These are phyloP conservation scores for Muschampia staudingeri DNA, from an alignment of 2,888 invertebrate genomes.

Conservation along the genomic window DNA sequence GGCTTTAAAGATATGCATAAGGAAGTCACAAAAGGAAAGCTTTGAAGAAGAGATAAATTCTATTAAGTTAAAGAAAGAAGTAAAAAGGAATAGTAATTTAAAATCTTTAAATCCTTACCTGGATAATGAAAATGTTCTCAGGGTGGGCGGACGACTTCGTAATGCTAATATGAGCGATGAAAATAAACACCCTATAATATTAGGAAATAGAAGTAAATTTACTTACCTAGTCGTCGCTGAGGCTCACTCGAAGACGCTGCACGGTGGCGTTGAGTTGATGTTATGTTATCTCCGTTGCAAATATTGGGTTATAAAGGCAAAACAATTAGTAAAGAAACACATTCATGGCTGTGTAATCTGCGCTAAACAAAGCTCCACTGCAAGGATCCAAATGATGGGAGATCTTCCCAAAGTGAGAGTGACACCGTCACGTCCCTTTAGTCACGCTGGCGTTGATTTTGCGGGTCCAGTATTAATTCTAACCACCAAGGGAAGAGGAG, in stretches of 20 bases:
- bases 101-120: not conserved
- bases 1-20: not conserved
- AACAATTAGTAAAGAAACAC: not conserved
- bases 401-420: not conserved
- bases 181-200: not conserved
- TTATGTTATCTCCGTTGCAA: not conserved
- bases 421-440: not conserved
- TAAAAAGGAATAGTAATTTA: not conserved
- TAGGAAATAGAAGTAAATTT: not conserved
- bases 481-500: not conserved
- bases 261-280: not conserved
- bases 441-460: not conserved
- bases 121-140: not conserved
- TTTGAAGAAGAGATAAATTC: not conserved
- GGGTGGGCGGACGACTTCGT: slow-evolving; percentile 4
- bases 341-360: not conserved
- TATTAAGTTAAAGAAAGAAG: not conserved
- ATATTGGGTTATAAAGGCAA: not conserved
- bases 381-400: not conserved
- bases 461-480: not conserved
- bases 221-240: not conserved
- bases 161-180: not conserved
- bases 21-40: not conserved
- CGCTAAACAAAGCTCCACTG: not conserved
- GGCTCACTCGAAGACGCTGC: not conserved